These are phyloP conservation scores for Drosophila littoralis DNA, from an alignment of 1,140 invertebrate species.

Conservation along the genomic window DNA sequence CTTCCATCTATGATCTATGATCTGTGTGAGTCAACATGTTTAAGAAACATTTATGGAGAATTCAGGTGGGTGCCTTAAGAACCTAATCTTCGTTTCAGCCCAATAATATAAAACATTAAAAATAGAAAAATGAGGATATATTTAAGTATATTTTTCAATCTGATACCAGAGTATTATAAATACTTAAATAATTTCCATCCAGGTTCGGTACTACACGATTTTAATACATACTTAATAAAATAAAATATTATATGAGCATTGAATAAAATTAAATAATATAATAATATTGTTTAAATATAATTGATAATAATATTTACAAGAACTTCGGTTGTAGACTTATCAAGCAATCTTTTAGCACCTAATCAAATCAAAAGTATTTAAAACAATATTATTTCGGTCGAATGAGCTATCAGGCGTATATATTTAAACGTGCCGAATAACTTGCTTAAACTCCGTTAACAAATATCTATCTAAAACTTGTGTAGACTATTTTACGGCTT, in stretches of 20 bases:
- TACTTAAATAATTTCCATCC: no score
- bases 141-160: no score
- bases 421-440: background rate
- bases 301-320: background rate
- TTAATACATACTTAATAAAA: no score
- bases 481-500: constrained; percentile 36
- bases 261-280: no score
- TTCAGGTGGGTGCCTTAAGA: background rate
- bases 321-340: background rate
- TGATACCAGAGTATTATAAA: no score
- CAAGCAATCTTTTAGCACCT: background rate
- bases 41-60: background rate
- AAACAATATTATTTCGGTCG: background rate
- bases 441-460: background rate
- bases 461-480: constrained; percentile 5
- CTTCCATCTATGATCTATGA: background rate
- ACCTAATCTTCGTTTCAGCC: no score
- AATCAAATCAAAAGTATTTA: background rate
- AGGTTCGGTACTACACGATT: no score
- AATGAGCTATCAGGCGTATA: no score
- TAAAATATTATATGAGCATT: no score
- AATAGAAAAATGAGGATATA: no score
- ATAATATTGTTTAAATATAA: no score
- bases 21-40: background rate
- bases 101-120: background rate